Base-by-base conservation (phyloP, 2,888 invertebrate genomes). In the Tipula confusa region DNA sequence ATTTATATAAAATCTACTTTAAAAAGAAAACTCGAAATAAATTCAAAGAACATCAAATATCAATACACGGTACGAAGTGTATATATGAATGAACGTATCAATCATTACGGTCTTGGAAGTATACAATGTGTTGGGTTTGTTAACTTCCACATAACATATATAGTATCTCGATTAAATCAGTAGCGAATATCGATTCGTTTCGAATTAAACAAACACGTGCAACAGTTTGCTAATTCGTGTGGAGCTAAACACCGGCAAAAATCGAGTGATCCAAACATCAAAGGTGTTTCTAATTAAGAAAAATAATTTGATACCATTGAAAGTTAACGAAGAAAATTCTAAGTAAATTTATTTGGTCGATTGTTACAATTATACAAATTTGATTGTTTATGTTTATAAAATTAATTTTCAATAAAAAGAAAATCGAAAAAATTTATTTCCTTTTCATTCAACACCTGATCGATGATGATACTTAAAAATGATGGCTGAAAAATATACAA, bases 391-490 rank as follows among this genome's bases (percentile, higher is more conserved):
- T 64, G 64, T 64, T 64, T 64, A 64, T 24, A 18, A 64, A 64
- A 64, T 24, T 6, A 64, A 24, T 64, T 64, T 64, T 64, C 64
- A 64, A 64, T 64, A 64, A 64, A 64, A 24, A 64, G 64, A 64
- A 64, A 64, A 64, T n/a, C 64, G 64, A 64, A 64, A 64, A n/a
- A 64, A 64, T 64, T 64, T 64, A 64, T 64, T 64, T 64, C 64
- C 64, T 64, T 64, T 64, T 64, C 64, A 64, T 64, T 64, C 64
- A 9, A 24, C 64, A 64, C 64, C 64, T 64, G 64, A 64, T 64
- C 24, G 64, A 64, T 64, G 64, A 64, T 64, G 64, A 64, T 64
- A 64, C 64, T 64, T 64, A 64, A 64, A 43, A 24, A 64, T 64
- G 64, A 64, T 24, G 64, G 64, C 64, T 64, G 64, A 64, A 64